phyloP scores from a whole-genome alignment of 2,797 vertebrate genomes.

The Uromys caudimaculatus region DNA sequence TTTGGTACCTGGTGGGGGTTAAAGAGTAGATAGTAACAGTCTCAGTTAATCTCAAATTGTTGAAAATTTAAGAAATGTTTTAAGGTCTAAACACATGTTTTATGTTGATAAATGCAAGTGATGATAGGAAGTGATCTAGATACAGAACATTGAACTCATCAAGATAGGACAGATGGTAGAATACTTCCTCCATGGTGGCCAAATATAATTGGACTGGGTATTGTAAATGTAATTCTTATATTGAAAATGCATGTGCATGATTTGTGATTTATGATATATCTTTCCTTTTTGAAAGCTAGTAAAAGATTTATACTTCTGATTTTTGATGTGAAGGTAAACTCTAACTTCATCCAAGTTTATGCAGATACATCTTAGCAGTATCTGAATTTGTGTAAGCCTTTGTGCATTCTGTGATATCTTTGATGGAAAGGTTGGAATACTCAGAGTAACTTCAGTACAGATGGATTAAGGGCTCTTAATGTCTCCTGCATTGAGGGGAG shows the following conservation, averaged over 20 bases:
- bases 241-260: background rate
- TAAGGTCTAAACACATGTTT: background rate
- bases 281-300: background rate
- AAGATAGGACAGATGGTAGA: background rate
- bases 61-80: background rate
- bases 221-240: background rate
- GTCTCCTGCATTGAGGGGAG: background rate
- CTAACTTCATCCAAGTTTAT: background rate
- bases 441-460: background rate
- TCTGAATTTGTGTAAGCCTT: background rate
- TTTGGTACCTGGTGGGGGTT: background rate
- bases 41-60: background rate
- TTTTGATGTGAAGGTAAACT: background rate
- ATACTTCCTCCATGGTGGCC: background rate
- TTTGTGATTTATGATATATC: background rate
- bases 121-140: background rate
- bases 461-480: background rate
- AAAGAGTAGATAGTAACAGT: background rate
- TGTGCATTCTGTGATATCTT: background rate
- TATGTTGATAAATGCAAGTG: background rate
- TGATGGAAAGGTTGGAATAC: background rate
- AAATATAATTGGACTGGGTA: background rate
- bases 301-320: background rate
- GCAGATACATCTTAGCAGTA: background rate
- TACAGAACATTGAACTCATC: background rate